Evolutionary conservation across 2,113 vertebrate species (phyloP).

Genomic region (Pituophis catenifer): DNA sequence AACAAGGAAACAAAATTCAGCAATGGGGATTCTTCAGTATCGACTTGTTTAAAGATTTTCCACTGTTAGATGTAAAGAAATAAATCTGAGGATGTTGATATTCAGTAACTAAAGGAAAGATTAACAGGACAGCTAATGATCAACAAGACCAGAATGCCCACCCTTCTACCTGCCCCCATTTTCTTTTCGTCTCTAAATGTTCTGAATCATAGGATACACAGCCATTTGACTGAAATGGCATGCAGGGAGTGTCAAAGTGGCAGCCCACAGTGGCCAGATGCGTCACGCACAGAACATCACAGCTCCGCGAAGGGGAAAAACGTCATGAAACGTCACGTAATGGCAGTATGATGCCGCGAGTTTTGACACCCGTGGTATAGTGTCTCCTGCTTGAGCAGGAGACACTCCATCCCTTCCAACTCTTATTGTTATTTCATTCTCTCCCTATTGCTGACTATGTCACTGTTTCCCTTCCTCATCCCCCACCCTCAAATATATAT

Average conservation of each 20-base stretch:
- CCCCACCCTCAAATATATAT: not conserved
- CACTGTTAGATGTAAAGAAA: not conserved
- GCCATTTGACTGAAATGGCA: not conserved
- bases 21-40: not conserved
- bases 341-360: rapidly evolving
- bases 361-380: not conserved
- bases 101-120: not conserved
- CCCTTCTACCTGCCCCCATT: not conserved
- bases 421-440: not conserved
- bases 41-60: not conserved
- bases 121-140: not conserved
- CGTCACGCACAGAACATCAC: too few species aligned
- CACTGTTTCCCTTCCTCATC: not conserved
- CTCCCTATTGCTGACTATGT: not conserved
- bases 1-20: not conserved
- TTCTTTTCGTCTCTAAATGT: not conserved
- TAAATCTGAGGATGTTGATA: not conserved
- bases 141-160: not conserved
- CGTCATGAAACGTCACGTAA: too few species aligned
- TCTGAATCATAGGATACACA: not conserved
- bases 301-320: too few species aligned
- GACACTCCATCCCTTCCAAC: not conserved
- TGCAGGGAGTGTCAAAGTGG: too few species aligned
- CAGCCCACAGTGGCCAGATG: too few species aligned
- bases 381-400: not conserved